phyloP scores from a whole-genome alignment of 2,113 vertebrate species.

The Ramphastos sulfuratus region DNA sequence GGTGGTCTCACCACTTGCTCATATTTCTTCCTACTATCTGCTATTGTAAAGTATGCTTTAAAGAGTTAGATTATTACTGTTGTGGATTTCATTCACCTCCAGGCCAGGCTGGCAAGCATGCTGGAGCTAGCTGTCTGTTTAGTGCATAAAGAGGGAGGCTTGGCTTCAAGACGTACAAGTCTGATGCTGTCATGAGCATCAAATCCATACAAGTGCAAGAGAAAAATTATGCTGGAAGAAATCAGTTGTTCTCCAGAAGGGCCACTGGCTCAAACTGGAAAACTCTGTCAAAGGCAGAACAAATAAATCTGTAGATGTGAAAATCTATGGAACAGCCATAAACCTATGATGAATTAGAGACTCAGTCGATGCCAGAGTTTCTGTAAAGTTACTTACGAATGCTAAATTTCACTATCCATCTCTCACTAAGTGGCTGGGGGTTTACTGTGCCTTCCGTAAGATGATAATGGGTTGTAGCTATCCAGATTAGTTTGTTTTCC shows the following conservation, averaged over 20 bases:
- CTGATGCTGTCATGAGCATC: background rate
- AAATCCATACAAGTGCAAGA: background rate
- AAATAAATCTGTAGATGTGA: background rate
- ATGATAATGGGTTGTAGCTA: background rate
- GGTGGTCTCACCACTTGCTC: background rate
- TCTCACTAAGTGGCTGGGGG: background rate
- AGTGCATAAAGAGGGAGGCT: background rate
- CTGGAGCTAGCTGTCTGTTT: background rate
- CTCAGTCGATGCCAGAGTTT: background rate
- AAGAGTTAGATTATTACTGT: background rate
- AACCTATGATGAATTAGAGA: background rate
- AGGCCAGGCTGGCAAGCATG: background rate
- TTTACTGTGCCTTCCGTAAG: background rate
- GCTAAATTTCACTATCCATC: background rate
- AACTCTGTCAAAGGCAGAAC: background rate
- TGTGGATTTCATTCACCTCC: background rate
- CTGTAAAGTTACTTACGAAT: slow-evolving; percentile 5
- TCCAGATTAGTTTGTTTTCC: background rate
- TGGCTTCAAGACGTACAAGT: background rate
- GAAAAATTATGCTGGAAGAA: slow-evolving; percentile 1
- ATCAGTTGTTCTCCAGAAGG: background rate
- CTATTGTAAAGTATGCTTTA: background rate
- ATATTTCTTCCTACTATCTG: background rate
- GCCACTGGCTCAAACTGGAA: background rate
- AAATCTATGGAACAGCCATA: background rate